Evolutionary conservation across 2,888 invertebrate genomes (phyloP), one percentile per base, ranked within the genome.

Genomic region (Acanthosoma haemorrhoidale): DNA sequence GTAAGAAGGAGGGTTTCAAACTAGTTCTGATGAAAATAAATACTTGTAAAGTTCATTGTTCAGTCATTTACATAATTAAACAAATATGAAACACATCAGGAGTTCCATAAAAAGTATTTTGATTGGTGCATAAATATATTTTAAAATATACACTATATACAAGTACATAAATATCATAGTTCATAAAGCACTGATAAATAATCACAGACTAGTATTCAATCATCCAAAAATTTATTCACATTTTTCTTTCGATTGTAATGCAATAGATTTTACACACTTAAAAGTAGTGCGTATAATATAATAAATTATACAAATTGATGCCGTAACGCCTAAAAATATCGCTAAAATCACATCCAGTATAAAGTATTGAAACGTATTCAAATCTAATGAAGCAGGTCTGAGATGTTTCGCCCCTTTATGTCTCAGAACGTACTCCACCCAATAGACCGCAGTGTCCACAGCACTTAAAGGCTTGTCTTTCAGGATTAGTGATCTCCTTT

Each of bases 351-450:
- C 75, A 71, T 78, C 78, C 18, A 77, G 63, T 11, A 76, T 72
- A 25, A 77, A 68, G 58, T 77, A 78, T 61, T 77, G 76, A 67
- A 77, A 76, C 73, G 75, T 77, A 41, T 74, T 73, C 21, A 78
- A 60, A n/a, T 76, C 73, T 21, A 75, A 68, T 4, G 77, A 75
- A 2, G 76, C 74, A 11, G 76, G 74, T 43, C 75, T 70, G 4
- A 78, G 72, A 66, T 75, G 75, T 11, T 60, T 21, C 3, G 75
- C 73, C 0, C 86, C 86, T 70, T 83, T 82, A 75, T 86, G 84
- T 36, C 85, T 81, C 11, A 85, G 78, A 0, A 86, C 84, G 74
- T 87, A 86, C 77, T 88, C 87, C 61, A 85, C 82, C 87, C 87
- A 87, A 78, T 85, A 87, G 1, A 86, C 79, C 0, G 85, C 85